phyloP scores from a whole-genome alignment of 2,797 vertebrate species.

The Microctenopoma lineatum region DNA sequence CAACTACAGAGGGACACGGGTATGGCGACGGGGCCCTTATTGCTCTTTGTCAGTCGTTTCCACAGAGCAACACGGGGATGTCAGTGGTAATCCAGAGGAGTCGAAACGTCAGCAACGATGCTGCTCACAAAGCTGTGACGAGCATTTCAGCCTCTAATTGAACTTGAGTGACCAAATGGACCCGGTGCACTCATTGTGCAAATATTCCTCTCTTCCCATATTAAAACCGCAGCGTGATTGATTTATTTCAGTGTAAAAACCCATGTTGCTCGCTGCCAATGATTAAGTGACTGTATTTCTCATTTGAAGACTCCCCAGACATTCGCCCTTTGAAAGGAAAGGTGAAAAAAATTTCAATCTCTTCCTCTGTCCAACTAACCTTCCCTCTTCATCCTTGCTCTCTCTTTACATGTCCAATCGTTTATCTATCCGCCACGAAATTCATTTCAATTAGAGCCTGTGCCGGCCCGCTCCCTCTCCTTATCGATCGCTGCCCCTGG shows the following conservation, averaged over 20 bases:
- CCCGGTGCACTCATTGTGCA: conserved; percentile 66
- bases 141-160: conserved; percentile 47
- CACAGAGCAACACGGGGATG: not conserved
- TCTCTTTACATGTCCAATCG: conserved; percentile 75
- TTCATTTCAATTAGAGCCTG: conserved; percentile 84
- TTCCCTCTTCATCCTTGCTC: conserved; percentile 47
- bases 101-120: conserved; percentile 30
- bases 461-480: conserved; percentile 68
- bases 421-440: conserved; percentile 79
- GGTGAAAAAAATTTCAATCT: conserved; percentile 62
- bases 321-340: conserved; percentile 71
- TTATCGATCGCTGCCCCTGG: conserved; percentile 78
- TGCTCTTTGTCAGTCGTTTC: conserved; percentile 15
- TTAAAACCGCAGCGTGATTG: conserved; percentile 67
- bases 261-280: conserved; percentile 63
- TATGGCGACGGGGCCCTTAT: conserved; percentile 12
- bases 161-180: conserved; percentile 59
- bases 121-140: conserved; percentile 16
- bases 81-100: conserved; percentile 12
- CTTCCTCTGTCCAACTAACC: conserved; percentile 31
- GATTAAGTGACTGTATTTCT: conserved; percentile 75
- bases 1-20: conserved; percentile 52
- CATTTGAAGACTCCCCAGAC: conserved; percentile 75
- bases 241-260: conserved; percentile 69
- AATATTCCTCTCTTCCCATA: conserved; percentile 61